phyloP scores from a whole-genome alignment of 2,888 invertebrate genomes.

The Leucoptera coffeella region DNA sequence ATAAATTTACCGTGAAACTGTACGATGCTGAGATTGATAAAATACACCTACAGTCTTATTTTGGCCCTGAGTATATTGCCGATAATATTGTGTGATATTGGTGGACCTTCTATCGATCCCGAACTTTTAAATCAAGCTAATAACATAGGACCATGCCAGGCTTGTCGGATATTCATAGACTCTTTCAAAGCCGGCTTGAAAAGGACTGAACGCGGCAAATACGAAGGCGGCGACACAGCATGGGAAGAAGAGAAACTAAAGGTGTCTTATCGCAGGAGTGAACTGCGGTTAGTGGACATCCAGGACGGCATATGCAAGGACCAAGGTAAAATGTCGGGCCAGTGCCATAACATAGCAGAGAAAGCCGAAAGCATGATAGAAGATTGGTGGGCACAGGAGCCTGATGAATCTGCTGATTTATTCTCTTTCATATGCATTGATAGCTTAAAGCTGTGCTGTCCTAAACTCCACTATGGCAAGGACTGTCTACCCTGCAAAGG shows the following conservation, averaged over 20 bases:
- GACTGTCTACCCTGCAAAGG: constrained; percentile 77
- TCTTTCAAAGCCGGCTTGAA: constrained; percentile 79
- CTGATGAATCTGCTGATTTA: constrained; percentile 25
- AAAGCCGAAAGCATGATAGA: constrained; percentile 77
- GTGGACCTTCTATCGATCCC: constrained; percentile 19
- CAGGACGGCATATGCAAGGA: constrained; percentile 83
- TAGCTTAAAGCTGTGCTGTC: constrained; percentile 74
- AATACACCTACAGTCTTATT: no score
- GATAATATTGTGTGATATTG: constrained; percentile 9
- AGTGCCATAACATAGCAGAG: constrained; percentile 82
- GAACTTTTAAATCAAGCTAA: constrained; percentile 23
- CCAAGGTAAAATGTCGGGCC: constrained; percentile 60
- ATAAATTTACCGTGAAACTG: no score
- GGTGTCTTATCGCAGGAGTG: constrained; percentile 77
- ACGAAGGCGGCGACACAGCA: constrained; percentile 88
- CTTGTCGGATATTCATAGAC: constrained; percentile 66
- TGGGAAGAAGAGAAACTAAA: constrained; percentile 89
- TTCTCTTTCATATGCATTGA: constrained; percentile 73
- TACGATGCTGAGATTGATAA: no score
- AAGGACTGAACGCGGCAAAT: constrained; percentile 78
- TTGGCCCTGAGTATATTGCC: no score
- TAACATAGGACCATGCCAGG: constrained; percentile 68
- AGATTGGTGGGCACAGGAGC: constrained; percentile 76
- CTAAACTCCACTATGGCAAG: constrained; percentile 74
- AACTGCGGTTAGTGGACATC: constrained; percentile 85